phyloP scores from a whole-genome alignment of 2,888 invertebrate species.

The Axea sp. region DNA sequence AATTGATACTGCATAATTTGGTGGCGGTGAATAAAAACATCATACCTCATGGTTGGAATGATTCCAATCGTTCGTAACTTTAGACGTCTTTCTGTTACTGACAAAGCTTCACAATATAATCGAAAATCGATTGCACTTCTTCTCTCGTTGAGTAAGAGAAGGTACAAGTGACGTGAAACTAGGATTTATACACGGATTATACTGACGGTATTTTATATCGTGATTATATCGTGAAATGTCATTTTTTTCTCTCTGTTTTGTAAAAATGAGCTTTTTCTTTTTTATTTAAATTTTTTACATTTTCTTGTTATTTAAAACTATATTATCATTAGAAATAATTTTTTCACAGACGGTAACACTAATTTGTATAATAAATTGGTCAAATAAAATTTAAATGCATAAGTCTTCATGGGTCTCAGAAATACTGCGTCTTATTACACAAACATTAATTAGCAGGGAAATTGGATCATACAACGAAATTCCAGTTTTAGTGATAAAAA shows the following conservation, averaged over 20 bases:
- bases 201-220: conserved; percentile 63
- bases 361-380: conserved; percentile 4
- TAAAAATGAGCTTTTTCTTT: too few relatives aligned
- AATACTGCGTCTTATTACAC: conserved; percentile 19
- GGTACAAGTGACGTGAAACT: conserved; percentile 64
- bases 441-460: conserved; percentile 39
- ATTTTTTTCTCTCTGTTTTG: too few relatives aligned
- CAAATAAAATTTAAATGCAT: background rate
- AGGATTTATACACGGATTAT: conserved; percentile 67
- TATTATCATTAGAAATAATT: conserved; percentile 1
- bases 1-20: too few relatives aligned
- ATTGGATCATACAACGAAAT: conserved; percentile 22
- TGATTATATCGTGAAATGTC: too few relatives aligned
- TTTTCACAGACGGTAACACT: background rate
- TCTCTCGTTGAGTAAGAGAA: conserved; percentile 46
- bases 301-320: conserved; percentile 30
- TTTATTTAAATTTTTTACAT: too few relatives aligned
- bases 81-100: conserved; percentile 54
- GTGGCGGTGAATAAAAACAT: conserved; percentile 23
- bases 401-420: conserved; percentile 18
- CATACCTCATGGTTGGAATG: conserved; percentile 23
- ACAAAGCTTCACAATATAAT: conserved; percentile 66
- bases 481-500: conserved; percentile 9
- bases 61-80: conserved; percentile 34
- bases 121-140: conserved; percentile 69